A percentile compares a stretch with the other conserved stretches of the same genome.
Conservation (phyloP, 2,797 vertebrate species). For the Pseudomugil tenellus region DNA sequence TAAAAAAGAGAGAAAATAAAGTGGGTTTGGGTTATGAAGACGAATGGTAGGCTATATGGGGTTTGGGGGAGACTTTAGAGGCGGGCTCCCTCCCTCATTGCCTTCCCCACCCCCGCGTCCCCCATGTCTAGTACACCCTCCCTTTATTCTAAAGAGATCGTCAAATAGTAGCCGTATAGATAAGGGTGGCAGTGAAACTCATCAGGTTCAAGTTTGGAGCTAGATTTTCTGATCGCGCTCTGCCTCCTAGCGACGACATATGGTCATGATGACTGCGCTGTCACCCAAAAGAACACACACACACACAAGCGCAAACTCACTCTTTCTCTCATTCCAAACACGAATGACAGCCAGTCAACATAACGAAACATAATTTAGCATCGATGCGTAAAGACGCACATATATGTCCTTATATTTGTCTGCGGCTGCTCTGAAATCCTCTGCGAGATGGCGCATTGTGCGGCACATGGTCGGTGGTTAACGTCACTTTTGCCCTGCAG, state of each 20-base stretch:
- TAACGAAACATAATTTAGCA: slow-evolving; percentile 49
- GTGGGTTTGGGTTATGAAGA: slow-evolving; percentile 48
- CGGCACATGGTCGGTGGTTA: slow-evolving; percentile 42
- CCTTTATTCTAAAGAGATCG: slow-evolving; percentile 78
- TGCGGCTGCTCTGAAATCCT: slow-evolving; percentile 12
- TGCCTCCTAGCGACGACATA: slow-evolving; percentile 93
- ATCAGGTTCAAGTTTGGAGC: slow-evolving; percentile 89
- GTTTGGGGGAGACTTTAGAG: background rate
- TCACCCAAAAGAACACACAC: slow-evolving; percentile 46
- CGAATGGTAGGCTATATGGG: slow-evolving; percentile 27
- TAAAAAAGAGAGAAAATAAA: slow-evolving; percentile 24
- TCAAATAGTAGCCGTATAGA: slow-evolving; percentile 75
- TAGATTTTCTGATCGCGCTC: slow-evolving; percentile 91
- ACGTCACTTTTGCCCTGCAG: slow-evolving; percentile 50
- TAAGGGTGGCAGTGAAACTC: slow-evolving; percentile 80
- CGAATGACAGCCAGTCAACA: slow-evolving; percentile 43
- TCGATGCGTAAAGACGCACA: slow-evolving; percentile 33
- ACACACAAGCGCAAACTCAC: slow-evolving; percentile 4
- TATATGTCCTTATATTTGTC: slow-evolving; percentile 7
- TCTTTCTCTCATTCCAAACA: slow-evolving; percentile 27
- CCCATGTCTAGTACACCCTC: slow-evolving; percentile 55
- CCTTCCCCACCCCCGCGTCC: background rate
- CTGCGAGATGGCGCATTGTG: slow-evolving; percentile 15
- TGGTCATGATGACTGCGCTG: slow-evolving; percentile 66
- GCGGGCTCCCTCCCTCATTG: background rate